Percentiles rank a stretch among this genome's conserved stretches.
Conservation (phyloP, 1,140 invertebrate species). For the Tetraneura akinire region DNA sequence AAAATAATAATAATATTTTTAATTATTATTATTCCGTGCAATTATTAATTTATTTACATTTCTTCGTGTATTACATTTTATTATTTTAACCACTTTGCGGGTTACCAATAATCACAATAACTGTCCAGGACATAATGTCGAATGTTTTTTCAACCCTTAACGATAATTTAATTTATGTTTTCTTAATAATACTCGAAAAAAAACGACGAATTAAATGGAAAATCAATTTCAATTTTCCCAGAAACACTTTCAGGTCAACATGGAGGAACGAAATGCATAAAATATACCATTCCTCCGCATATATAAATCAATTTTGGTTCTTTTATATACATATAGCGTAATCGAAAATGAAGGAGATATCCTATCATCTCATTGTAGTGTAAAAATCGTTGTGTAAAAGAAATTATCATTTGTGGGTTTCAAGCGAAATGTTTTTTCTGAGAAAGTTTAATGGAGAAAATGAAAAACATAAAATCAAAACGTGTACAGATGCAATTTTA, state of each 20-base stretch:
- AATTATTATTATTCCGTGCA: not conserved
- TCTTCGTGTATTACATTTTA: not conserved
- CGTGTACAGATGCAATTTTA: not conserved
- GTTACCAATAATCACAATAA: not conserved
- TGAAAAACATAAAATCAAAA: not conserved
- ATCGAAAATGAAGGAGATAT: too few species aligned
- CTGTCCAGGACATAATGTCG: not conserved
- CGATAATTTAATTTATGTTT: too few species aligned
- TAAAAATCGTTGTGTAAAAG: not conserved
- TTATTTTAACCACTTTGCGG: not conserved
- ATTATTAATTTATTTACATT: conserved; percentile 6
- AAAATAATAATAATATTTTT: not conserved
- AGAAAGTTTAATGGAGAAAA: not conserved
- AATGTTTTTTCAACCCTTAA: too few species aligned
- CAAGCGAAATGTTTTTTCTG: not conserved
- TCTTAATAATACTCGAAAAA: too few species aligned
- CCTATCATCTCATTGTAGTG: not conserved
- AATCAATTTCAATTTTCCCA: too few species aligned
- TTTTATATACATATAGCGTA: too few species aligned
- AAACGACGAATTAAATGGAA: too few species aligned
- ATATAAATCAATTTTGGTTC: too few species aligned
- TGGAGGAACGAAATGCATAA: too few species aligned
- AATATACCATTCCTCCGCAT: too few species aligned
- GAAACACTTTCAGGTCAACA: too few species aligned
- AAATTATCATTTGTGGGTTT: conserved; percentile 17